Evolutionary conservation across 1,140 invertebrate genomes (phyloP).

Genomic region (Drosophila neocordata): DNA sequence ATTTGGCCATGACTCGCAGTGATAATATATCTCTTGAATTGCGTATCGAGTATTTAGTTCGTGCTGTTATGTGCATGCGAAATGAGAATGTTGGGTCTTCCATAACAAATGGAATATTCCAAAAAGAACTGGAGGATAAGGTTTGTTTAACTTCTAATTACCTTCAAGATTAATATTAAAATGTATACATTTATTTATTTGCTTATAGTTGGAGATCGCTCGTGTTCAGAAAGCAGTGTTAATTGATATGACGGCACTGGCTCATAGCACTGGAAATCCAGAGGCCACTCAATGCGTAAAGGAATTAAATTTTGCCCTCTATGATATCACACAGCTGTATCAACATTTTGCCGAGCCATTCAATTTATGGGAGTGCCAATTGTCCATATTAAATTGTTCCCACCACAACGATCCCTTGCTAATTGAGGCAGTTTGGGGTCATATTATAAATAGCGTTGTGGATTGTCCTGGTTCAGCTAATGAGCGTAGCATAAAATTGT

Average conservation of each 20-base stretch:
- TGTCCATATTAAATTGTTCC: slow-evolving; percentile 93
- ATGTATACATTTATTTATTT: slow-evolving; percentile 39
- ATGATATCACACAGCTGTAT: slow-evolving; percentile 87
- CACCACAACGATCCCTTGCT: slow-evolving; percentile 90
- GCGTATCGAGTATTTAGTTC: slow-evolving; percentile 94
- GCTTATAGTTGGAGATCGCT: slow-evolving; percentile 73
- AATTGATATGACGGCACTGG: slow-evolving; percentile 51
- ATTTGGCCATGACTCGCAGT: slow-evolving; percentile 91
- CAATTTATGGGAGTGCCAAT: slow-evolving; percentile 92
- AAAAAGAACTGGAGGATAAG: slow-evolving; percentile 97
- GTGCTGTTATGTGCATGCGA: slow-evolving; percentile 97
- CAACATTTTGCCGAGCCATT: slow-evolving; percentile 92
- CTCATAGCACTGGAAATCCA: slow-evolving; percentile 27
- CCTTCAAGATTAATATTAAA: background rate
- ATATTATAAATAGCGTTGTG: slow-evolving; percentile 87
- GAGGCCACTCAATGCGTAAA: slow-evolving; percentile 55
- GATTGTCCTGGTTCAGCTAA: slow-evolving; percentile 84
- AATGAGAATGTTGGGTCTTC: slow-evolving; percentile 91
- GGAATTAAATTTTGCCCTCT: slow-evolving; percentile 72
- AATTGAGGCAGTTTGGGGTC: slow-evolving; percentile 91
- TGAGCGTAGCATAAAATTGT: slow-evolving; percentile 87
- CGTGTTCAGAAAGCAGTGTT: slow-evolving; percentile 76
- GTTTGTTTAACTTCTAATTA: slow-evolving; percentile 83
- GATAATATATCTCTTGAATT: slow-evolving; percentile 87
- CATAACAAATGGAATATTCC: slow-evolving; percentile 91